A percentile compares a stretch with the other conserved stretches of the same genome.
Evolutionary conservation across 2,113 vertebrate genomes (phyloP).

Genomic region (Crotalus tigris): DNA sequence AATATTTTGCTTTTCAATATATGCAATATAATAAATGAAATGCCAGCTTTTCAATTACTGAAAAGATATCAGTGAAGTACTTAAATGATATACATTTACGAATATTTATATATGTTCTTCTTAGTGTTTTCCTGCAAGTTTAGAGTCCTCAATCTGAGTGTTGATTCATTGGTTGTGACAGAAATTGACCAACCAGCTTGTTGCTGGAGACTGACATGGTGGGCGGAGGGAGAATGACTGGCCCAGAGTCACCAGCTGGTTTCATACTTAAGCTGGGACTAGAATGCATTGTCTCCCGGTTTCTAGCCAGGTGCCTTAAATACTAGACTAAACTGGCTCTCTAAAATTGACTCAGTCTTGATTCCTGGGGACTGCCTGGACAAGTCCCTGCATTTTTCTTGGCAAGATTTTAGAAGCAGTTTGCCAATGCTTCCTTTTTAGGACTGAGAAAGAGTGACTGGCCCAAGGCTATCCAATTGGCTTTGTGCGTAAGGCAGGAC

Average conservation of each 20-base stretch:
- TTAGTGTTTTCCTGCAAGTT: background rate
- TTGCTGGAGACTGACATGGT: background rate
- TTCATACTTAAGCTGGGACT: background rate
- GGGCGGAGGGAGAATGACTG: background rate
- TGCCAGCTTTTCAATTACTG: background rate
- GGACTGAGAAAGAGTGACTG: background rate
- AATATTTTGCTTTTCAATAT: background rate
- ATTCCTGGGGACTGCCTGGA: background rate
- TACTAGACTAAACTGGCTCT: background rate
- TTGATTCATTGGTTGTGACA: background rate
- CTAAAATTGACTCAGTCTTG: background rate
- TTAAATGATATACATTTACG: background rate
- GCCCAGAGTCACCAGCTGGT: background rate
- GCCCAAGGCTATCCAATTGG: background rate
- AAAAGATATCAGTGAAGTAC: background rate
- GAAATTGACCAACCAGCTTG: background rate
- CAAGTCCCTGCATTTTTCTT: background rate
- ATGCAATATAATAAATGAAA: background rate
- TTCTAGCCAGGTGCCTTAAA: background rate
- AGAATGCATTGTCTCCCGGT: background rate
- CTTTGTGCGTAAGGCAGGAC: background rate
- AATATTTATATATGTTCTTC: background rate
- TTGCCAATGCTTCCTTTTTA: background rate
- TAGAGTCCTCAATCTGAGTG: background rate
- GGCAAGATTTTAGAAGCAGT: too few relatives aligned